phyloP scores from a whole-genome alignment of 2,797 vertebrate genomes.

The Neosilurus hyrtlii region DNA sequence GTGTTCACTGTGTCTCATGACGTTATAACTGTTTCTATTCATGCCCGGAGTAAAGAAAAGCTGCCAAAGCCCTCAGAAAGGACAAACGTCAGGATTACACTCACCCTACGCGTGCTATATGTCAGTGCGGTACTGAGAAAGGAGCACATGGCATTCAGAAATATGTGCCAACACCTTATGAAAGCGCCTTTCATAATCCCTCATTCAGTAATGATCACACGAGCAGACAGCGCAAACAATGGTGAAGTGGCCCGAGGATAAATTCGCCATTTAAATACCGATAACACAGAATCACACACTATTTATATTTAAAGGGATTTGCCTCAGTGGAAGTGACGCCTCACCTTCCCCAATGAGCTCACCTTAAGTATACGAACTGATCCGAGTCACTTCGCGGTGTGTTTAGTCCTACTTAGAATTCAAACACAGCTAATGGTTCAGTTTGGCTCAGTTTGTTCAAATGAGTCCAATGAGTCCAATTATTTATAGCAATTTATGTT shows the following conservation, averaged over 20 bases:
- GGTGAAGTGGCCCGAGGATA: not conserved
- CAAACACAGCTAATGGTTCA: not conserved
- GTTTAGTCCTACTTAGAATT: not conserved
- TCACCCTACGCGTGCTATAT: not conserved
- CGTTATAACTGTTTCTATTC: not conserved
- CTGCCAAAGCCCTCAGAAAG: not conserved
- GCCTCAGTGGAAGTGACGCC: not conserved
- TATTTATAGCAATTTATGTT: not conserved
- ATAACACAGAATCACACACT: not conserved
- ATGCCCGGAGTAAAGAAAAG: not conserved
- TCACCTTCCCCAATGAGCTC: not conserved
- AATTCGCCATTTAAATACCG: not conserved
- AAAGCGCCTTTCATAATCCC: slow-evolving; percentile 41
- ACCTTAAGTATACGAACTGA: not conserved
- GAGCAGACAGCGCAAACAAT: slow-evolving; percentile 21
- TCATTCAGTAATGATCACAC: not conserved
- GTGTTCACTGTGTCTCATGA: not conserved
- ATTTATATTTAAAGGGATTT: not conserved
- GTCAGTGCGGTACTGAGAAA: slow-evolving; percentile 39
- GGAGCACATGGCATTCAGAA: slow-evolving; percentile 34
- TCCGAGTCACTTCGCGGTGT: not conserved
- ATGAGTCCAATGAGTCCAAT: not conserved
- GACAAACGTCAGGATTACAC: slow-evolving; percentile 1
- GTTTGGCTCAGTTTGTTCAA: not conserved
- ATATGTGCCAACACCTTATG: slow-evolving; percentile 36